phyloP scores from a whole-genome alignment of 53 echinoderm and acorn worm species.

The Crossaster papposus region DNA sequence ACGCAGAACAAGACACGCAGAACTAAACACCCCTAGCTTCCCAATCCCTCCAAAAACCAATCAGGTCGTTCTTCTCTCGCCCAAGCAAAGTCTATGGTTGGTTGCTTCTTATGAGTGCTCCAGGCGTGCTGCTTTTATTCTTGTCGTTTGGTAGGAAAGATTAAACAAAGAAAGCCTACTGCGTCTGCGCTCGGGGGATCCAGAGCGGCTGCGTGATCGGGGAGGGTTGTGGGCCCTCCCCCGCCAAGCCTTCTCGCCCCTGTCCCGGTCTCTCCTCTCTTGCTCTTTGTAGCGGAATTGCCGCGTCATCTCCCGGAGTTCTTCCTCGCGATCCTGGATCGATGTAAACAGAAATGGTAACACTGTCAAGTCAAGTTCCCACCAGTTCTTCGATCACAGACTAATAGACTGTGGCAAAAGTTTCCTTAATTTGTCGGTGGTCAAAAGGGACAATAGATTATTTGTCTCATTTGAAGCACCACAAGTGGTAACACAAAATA shows the following conservation, averaged over 20 bases:
- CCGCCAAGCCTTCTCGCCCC: conserved; percentile 45
- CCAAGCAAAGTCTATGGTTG: not conserved
- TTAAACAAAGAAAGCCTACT: conserved; percentile 77
- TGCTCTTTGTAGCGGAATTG: conserved; percentile 83
- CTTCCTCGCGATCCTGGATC: conserved; percentile 81
- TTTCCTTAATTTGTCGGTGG: too few relatives aligned
- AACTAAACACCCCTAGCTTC: not conserved
- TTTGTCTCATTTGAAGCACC: too few relatives aligned
- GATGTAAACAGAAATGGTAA: too few relatives aligned
- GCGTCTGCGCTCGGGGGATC: conserved; percentile 76
- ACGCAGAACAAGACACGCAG: not conserved
- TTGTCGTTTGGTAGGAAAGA: conserved; percentile 15
- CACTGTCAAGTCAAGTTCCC: too few relatives aligned
- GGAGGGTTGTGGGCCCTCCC: conserved; percentile 9
- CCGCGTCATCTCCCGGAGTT: conserved; percentile 78
- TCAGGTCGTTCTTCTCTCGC: not conserved
- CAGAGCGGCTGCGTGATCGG: conserved; percentile 54
- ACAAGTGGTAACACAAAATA: too few relatives aligned
- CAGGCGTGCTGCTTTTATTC: conserved; percentile 31
- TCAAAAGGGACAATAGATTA: too few relatives aligned
- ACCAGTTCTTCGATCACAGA: too few relatives aligned
- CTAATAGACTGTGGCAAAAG: too few relatives aligned
- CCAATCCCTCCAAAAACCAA: not conserved
- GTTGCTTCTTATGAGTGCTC: not conserved
- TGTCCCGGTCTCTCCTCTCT: conserved; percentile 75